Base-by-base conservation (phyloP, 1,140 invertebrate species). In the Ceratoteleas bidentatus region DNA sequence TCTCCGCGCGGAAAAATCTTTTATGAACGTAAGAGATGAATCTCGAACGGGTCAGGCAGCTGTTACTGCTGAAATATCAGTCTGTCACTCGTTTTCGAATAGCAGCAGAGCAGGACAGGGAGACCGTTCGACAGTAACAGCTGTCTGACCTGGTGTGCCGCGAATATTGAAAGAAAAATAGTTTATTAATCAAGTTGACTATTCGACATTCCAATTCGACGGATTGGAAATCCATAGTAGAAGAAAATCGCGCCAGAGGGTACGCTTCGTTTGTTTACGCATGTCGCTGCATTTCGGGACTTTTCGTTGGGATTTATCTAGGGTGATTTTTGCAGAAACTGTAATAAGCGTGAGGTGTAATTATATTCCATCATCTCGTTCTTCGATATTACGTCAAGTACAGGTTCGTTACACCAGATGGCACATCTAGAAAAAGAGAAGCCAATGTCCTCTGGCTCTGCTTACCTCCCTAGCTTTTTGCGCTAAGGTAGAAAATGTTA, bases 81-180 rank as follows among this genome's bases (percentile, higher is more conserved):
- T 84, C 81, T 80, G 76, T 84, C 81, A 84, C 81, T 84, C 81
- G 81, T 83, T 84, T 84, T 80, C 73, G 56, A 79, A 83, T 72
- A 33, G 49, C 40, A 13, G 61, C 58, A 54, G 72, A 80, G 76
- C 61, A 68, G 76, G 76, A 76, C 62, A 73, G 50, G 40, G 43
- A 16, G 72, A 79, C 73, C 70, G 61, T 64, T 76, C 76, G 65
- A 66, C 69, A 80, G 82, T 84, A 84, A 80, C 82, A 84, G 82
- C 82, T 84, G 82, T 80, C 77, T 80, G 82, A 84, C 82, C 82
- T 70, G 81, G 72, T 34, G 70, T 14, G 53, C 56, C 47, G 45
- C 69, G 62, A 80, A 84, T 81, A 80, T 84, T 77, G 82, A 69
- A 80, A 77, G 77, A 84, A 84, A 78, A 77, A 80, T 84, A 76